Evolutionary conservation across 2,888 invertebrate species (phyloP).

Genomic region (Elysia crispata): DNA sequence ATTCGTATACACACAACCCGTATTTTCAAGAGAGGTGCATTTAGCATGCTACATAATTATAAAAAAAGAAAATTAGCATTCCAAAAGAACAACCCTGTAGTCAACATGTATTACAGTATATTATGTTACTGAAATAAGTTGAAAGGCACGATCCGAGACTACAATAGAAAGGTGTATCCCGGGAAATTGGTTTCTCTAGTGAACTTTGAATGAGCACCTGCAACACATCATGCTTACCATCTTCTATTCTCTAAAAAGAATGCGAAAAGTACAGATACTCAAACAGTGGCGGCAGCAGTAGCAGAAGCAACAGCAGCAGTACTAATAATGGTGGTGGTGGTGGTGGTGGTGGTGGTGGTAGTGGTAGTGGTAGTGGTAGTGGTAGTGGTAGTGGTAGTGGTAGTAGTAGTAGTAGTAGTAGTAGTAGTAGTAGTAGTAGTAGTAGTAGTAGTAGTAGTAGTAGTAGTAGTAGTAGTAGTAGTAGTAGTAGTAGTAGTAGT

Average conservation of each 20-base stretch:
- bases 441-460: conserved; percentile 19
- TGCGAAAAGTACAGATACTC: background rate
- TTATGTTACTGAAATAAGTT: no score
- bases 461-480: conserved; percentile 25
- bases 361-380: background rate
- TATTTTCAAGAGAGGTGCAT: no score
- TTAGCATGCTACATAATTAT: no score
- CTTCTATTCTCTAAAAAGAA: background rate
- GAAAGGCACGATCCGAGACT: no score
- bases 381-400: background rate
- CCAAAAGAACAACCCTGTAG: no score
- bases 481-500: conserved; percentile 23
- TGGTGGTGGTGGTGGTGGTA: background rate
- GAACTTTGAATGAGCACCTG: background rate
- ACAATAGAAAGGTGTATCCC: no score
- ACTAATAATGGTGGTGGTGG: background rate
- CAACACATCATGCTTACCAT: no score
- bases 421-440: conserved; percentile 16
- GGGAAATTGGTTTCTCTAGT: no score
- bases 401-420: background rate
- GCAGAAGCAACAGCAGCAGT: background rate
- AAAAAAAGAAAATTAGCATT: no score
- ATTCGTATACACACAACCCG: no score
- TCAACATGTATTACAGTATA: no score
- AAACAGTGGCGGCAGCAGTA: background rate